These are phyloP conservation scores for Iselma pallidipennis DNA, from an alignment of 2,888 invertebrate genomes.

Conservation along the genomic window DNA sequence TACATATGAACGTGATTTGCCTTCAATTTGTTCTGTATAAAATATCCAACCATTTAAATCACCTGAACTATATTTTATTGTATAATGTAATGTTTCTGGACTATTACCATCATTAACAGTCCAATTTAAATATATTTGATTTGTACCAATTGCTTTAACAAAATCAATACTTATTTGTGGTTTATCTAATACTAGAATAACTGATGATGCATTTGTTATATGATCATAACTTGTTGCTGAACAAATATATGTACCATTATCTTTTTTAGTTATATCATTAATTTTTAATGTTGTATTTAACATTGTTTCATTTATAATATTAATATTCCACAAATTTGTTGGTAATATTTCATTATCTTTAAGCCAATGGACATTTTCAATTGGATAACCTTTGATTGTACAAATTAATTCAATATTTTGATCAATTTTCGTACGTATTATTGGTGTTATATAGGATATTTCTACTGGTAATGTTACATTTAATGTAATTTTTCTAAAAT, in stretches of 20 bases:
- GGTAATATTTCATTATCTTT: constrained; percentile 60
- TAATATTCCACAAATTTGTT: constrained; percentile 40
- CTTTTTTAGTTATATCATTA: constrained; percentile 64
- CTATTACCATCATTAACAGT: constrained; percentile 77
- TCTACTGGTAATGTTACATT: constrained; percentile 58
- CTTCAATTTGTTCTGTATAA: constrained; percentile 63
- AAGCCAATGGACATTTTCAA: constrained; percentile 61
- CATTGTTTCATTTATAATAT: constrained; percentile 61
- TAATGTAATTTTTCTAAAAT: constrained; percentile 46
- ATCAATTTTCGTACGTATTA: constrained; percentile 59
- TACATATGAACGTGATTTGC: constrained; percentile 70
- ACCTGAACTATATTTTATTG: constrained; percentile 61
- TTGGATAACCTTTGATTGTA: constrained; percentile 64
- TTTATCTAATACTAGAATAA: constrained; percentile 64
- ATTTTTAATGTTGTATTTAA: constrained; percentile 64
- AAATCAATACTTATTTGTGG: constrained; percentile 74
- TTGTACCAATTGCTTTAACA: constrained; percentile 74
- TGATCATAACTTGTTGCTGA: constrained; percentile 48
- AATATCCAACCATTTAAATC: constrained; percentile 60
- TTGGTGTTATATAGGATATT: constrained; percentile 56
- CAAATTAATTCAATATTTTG: constrained; percentile 60
- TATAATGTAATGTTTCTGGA: constrained; percentile 64
- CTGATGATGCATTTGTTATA: constrained; percentile 42
- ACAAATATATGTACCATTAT: constrained; percentile 74
- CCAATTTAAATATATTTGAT: constrained; percentile 81